A percentile compares a stretch with the other conserved stretches of the same genome.
Conservation (phyloP, 2,797 vertebrate genomes). For the Acanthurus lineatus region DNA sequence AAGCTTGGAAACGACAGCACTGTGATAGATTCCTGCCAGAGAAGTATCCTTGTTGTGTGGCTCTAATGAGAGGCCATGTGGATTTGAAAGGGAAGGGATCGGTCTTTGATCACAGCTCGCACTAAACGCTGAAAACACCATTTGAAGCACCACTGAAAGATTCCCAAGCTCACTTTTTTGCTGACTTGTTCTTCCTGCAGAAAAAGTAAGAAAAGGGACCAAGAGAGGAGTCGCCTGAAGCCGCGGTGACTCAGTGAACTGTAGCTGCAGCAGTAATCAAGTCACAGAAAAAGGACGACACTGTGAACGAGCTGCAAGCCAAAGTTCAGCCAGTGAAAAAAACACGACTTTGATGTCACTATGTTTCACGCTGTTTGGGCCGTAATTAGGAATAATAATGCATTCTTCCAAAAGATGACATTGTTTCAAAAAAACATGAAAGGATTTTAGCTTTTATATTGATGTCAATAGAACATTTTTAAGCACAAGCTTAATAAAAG, state of each 20-base stretch:
- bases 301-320: neutral
- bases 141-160: slow-evolving; percentile 51
- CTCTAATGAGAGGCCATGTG: slow-evolving; percentile 64
- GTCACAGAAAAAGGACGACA: slow-evolving; percentile 1
- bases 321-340: slow-evolving; percentile 1
- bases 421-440: neutral
- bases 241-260: slow-evolving; percentile 12
- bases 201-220: slow-evolving; percentile 8
- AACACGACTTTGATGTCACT: slow-evolving; percentile 12
- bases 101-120: slow-evolving; percentile 61
- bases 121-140: slow-evolving; percentile 31
- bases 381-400: neutral
- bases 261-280: slow-evolving; percentile 24
- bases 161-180: slow-evolving; percentile 34
- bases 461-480: neutral
- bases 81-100: slow-evolving; percentile 53
- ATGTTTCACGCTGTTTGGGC: neutral
- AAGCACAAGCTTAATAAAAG: slow-evolving; percentile 2
- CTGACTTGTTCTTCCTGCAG: slow-evolving; percentile 33
- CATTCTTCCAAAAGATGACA: neutral
- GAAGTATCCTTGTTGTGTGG: slow-evolving; percentile 24
- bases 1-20: slow-evolving; percentile 22
- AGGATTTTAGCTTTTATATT: neutral
- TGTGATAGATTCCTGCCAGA: slow-evolving; percentile 32
- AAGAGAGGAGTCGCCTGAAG: slow-evolving; percentile 24